These are phyloP conservation scores for Sciaenops ocellatus DNA, from an alignment of 2,797 vertebrate genomes.

Conservation along the genomic window DNA sequence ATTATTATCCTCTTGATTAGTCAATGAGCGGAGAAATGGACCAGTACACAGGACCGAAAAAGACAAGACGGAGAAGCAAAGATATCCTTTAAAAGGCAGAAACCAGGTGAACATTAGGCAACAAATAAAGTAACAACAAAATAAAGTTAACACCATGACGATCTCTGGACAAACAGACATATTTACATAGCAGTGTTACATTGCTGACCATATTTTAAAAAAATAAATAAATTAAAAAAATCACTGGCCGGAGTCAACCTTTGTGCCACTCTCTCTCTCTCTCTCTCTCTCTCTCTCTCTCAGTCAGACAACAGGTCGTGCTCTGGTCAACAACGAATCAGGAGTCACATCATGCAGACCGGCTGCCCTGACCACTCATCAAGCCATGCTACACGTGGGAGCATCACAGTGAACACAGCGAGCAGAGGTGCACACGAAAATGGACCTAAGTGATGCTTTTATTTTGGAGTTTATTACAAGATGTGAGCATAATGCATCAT, in stretches of 20 bases:
- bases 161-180: conserved; percentile 49
- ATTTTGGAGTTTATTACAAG: neutral
- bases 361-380: conserved; percentile 61
- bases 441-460: neutral
- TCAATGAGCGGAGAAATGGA: conserved; percentile 17
- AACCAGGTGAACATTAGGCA: conserved; percentile 20
- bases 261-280: conserved; percentile 38
- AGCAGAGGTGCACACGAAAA: conserved; percentile 73
- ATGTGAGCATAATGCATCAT: neutral
- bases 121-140: conserved; percentile 36
- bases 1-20: neutral
- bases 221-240: neutral
- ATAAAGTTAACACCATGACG: conserved; percentile 17
- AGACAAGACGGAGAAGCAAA: conserved; percentile 39
- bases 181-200: conserved; percentile 28
- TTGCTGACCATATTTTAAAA: neutral
- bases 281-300: conserved; percentile 34
- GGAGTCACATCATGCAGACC: conserved; percentile 71
- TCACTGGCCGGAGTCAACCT: conserved; percentile 15
- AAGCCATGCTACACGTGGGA: conserved; percentile 79
- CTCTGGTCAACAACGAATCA: conserved; percentile 51
- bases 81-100: conserved; percentile 28
- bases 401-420: conserved; percentile 68
- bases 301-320: conserved; percentile 54
- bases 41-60: conserved; percentile 19